Percentiles rank a stretch among this genome's conserved stretches.
phyloP scores from a whole-genome alignment of 2,888 invertebrate genomes.

The Heliconius erato region DNA sequence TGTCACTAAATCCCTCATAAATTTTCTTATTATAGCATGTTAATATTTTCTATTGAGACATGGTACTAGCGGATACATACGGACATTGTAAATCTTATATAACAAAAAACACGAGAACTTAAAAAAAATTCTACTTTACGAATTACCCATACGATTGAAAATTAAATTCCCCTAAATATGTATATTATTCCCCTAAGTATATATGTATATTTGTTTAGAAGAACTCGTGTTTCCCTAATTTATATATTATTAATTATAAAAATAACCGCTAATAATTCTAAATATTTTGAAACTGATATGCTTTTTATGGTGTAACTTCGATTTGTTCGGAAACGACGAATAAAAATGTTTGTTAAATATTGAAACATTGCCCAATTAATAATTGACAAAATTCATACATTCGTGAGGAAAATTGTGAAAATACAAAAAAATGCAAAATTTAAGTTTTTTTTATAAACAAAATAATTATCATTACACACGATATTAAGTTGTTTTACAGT shows the following conservation, averaged over 20 bases:
- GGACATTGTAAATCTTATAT: conserved; percentile 22
- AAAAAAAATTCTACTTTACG: conserved; percentile 45
- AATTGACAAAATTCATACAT: conserved; percentile 49
- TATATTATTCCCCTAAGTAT: too few relatives aligned
- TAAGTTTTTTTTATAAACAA: neutral
- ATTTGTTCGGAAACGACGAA: conserved; percentile 43
- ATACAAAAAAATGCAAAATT: neutral
- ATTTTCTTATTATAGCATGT: neutral
- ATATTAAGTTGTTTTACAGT: too few relatives aligned
- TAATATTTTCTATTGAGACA: conserved; percentile 14
- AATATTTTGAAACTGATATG: conserved; percentile 75
- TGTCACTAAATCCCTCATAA: conserved; percentile 4
- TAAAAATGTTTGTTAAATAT: conserved; percentile 45
- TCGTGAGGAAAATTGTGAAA: conserved; percentile 33
- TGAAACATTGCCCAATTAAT: conserved; percentile 53
- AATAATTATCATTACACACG: neutral
- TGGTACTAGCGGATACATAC: conserved; percentile 32
- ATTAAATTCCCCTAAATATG: neutral
- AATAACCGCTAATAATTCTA: conserved; percentile 65
- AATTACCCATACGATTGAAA: neutral
- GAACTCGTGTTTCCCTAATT: conserved; percentile 55
- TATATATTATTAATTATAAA: conserved; percentile 60
- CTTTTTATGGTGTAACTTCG: conserved; percentile 67
- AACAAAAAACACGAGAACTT: conserved; percentile 27
- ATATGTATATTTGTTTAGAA: conserved; percentile 24